These are phyloP conservation scores for Acromyrmex charruanus DNA, from an alignment of 1,140 invertebrate species.

Conservation along the genomic window DNA sequence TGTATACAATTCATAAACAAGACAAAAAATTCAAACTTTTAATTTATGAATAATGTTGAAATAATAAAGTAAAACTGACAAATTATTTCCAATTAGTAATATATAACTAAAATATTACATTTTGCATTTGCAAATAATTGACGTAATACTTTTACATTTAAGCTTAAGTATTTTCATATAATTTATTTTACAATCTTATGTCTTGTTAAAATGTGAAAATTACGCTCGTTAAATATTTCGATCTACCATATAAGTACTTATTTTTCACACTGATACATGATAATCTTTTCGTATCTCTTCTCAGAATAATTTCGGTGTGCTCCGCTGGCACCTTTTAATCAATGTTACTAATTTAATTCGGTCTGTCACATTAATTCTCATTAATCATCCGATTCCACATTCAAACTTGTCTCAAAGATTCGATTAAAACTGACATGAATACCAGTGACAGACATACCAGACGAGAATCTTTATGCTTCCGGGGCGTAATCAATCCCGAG, in stretches of 20 bases:
- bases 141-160: neutral
- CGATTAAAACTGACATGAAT: conserved; percentile 69
- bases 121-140: conserved; percentile 13
- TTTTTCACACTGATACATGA: conserved; percentile 45
- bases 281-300: conserved; percentile 38
- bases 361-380: conserved; percentile 69
- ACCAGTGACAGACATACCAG: conserved; percentile 67
- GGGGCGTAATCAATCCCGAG: conserved; percentile 55
- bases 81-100: neutral
- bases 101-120: neutral
- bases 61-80: neutral
- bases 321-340: conserved; percentile 57
- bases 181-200: conserved; percentile 26
- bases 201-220: conserved; percentile 33
- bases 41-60: neutral
- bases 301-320: conserved; percentile 50
- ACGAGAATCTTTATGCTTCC: conserved; percentile 47
- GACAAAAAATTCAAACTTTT: neutral
- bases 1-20: neutral
- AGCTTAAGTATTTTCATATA: conserved; percentile 9
- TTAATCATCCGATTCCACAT: conserved; percentile 69
- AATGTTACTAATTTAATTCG: conserved; percentile 65
- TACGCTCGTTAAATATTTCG: conserved; percentile 42
- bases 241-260: conserved; percentile 50
- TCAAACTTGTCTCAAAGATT: conserved; percentile 60